Evolutionary conservation across 2,113 vertebrate genomes (phyloP).

Genomic region (Fukomys damarensis): DNA sequence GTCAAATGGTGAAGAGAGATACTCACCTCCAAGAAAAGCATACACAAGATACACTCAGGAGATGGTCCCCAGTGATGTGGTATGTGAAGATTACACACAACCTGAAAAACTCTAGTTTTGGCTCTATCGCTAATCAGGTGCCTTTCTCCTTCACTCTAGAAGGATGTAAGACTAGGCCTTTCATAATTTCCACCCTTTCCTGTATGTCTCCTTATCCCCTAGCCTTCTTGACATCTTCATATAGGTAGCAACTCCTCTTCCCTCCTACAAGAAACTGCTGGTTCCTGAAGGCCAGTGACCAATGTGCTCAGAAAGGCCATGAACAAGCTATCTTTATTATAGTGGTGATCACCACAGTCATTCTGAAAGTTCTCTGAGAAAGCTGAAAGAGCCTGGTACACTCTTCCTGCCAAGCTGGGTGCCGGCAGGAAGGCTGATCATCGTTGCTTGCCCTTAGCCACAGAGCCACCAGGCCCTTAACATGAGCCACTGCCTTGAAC

Average conservation of each 20-base stretch:
- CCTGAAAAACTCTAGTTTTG: neutral
- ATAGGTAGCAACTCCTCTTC: neutral
- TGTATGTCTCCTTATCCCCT: neutral
- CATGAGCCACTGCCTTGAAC: neutral
- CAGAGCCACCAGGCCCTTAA: neutral
- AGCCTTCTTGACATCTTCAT: neutral
- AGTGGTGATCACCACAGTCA: neutral
- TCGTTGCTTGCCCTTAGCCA: neutral
- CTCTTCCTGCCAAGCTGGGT: neutral
- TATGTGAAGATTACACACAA: accelerated
- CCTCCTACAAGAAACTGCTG: neutral
- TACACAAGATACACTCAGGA: neutral
- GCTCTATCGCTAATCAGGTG: neutral
- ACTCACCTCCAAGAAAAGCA: neutral
- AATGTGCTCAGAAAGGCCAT: neutral
- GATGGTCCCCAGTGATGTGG: neutral
- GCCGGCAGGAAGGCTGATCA: neutral
- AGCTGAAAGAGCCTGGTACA: neutral
- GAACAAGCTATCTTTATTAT: neutral
- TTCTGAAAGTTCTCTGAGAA: neutral
- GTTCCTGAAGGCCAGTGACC: neutral
- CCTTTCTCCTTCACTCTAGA: neutral
- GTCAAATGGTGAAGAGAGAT: neutral
- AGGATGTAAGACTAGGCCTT: neutral
- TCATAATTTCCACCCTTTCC: neutral